Conservation (phyloP, 2,888 invertebrate genomes). For the Epinotia demarniana region DNA sequence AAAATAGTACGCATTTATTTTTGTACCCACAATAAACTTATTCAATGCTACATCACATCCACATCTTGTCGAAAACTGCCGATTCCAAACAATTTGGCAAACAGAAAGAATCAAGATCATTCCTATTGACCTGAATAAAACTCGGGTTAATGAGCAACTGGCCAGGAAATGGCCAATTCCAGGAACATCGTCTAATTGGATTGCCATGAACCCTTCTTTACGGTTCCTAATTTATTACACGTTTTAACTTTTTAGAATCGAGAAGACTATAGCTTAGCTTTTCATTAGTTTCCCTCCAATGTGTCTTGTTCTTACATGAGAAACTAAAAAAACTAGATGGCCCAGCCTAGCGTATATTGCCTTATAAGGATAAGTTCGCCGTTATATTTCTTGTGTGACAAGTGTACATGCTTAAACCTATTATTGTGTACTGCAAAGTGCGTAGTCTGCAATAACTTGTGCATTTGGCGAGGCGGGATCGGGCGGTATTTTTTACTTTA, state of each 20-base stretch:
- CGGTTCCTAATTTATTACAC: neutral
- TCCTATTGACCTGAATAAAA: conserved; percentile 28
- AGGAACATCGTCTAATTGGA: conserved; percentile 12
- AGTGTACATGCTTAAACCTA: no score
- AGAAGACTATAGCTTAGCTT: no score
- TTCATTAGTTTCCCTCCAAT: no score
- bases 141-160: conserved; percentile 25
- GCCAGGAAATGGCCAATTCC: conserved; percentile 1
- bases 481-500: no score
- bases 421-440: no score
- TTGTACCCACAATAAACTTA: neutral
- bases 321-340: no score
- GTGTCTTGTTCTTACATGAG: no score
- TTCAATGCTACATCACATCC: neutral
- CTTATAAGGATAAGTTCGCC: neutral
- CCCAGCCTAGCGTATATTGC: no score
- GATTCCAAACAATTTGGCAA: conserved; percentile 14
- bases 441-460: no score
- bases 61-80: neutral
- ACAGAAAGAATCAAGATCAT: conserved; percentile 8
- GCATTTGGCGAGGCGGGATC: no score
- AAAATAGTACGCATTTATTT: neutral
- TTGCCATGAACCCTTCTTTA: neutral
- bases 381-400: neutral
- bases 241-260: no score